Base-by-base conservation (phyloP, 2,113 vertebrate species). In the Cyprinodon variegatus region DNA sequence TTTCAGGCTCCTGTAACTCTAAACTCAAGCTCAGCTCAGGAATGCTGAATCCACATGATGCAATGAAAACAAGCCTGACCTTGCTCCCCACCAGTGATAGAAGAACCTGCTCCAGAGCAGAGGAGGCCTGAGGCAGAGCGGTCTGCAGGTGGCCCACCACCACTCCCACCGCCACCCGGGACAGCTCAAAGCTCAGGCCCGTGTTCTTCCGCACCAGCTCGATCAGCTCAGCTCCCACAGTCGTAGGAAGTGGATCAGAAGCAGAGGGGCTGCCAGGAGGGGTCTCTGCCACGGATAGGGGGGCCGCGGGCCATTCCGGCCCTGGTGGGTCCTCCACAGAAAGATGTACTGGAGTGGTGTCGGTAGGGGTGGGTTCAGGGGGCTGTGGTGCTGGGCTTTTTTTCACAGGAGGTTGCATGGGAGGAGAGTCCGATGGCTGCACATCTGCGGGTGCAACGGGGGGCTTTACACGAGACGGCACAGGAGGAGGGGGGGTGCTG, bases 131-230 rank as follows among this genome's bases (percentile, higher is more conserved):
- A 0, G 97, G 97, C 46, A 99, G 4, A 0, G 94, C 92, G 62
- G 88, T 94, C 94, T 98, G 97, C 89, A 99, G 96, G 76, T 98
- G 98, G 12, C 98, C 98, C 1, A 98, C 96, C 69, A 99, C 94
- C 7, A 99, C 95, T 0, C 96, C 98, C 0, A 99, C 98, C 11
- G 98, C 98, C 20, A 98, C 96, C 0, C 98, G 95, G 0, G 98
- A 99, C 71, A 99, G 93, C 88, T 98, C 96, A 0, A 99, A 98
- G 91, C 97, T 99, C 77, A 99, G 91, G 76, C 94, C 91, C 0
- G 98, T 99, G 94, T 99, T 99, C 86, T 96, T 97, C 83, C 98
- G 95, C 12, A 99, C 96, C 61, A 99, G 93, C 92, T 99, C 98
- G 0, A 98, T 98, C 90, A 99, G 93, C 72, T 99, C 98, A 0